phyloP scores from a whole-genome alignment of 2,888 invertebrate genomes.

The Branchellion lobata region DNA sequence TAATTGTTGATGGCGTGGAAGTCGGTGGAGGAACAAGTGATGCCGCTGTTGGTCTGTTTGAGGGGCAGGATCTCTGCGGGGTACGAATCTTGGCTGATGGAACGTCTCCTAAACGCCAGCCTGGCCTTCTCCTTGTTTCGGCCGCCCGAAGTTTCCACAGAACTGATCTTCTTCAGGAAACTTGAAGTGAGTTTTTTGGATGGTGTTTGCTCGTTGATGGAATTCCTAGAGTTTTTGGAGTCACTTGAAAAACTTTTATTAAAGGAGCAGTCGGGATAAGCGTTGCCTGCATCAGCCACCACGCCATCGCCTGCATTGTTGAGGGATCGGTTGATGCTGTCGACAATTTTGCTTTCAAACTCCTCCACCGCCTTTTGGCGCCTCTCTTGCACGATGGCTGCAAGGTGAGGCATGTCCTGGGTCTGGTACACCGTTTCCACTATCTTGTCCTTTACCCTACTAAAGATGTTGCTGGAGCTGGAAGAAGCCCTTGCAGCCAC shows the following conservation, averaged over 20 bases:
- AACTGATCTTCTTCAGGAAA: background rate
- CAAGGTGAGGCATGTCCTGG: constrained; percentile 51
- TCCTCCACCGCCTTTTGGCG: constrained; percentile 50
- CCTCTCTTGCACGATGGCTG: constrained; percentile 52
- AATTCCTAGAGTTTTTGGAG: too few species aligned
- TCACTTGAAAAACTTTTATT: too few species aligned
- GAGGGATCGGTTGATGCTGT: constrained; percentile 16
- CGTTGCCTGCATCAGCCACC: background rate
- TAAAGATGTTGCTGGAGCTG: constrained; percentile 46
- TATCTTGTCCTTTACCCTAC: constrained; percentile 52
- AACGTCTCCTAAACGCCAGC: constrained; percentile 50
- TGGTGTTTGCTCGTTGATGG: background rate
- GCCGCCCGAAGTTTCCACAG: background rate
- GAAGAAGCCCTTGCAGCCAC: constrained; percentile 21
- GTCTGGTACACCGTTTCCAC: constrained; percentile 52
- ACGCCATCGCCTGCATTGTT: constrained; percentile 5
- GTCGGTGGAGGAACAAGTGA: constrained; percentile 53
- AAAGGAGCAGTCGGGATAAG: background rate
- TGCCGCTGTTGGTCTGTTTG: constrained; percentile 45
- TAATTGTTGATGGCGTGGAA: constrained; percentile 48
- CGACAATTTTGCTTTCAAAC: constrained; percentile 37
- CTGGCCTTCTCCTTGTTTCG: constrained; percentile 43
- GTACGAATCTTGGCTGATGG: constrained; percentile 52
- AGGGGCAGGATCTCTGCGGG: constrained; percentile 19
- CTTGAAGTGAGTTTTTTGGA: too few species aligned